Evolutionary conservation across 2,888 invertebrate genomes (phyloP).

Genomic region (Pseudolycoriella hygida): DNA sequence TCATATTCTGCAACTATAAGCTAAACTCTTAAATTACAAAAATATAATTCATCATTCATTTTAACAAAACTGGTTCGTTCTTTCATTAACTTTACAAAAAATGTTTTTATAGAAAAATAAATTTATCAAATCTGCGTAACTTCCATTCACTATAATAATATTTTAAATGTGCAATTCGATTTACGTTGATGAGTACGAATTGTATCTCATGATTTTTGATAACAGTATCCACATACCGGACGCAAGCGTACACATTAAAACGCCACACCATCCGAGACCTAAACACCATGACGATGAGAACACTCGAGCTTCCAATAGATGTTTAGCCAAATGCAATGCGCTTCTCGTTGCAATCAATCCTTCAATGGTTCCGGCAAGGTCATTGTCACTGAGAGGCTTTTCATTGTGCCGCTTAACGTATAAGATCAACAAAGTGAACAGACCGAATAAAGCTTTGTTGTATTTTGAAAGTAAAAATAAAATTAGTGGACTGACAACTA

Average conservation of each 20-base stretch:
- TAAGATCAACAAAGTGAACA: conserved; percentile 82
- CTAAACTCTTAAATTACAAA: no score
- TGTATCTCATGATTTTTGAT: conserved; percentile 81
- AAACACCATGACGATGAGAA: conserved; percentile 70
- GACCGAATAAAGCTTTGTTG: conserved; percentile 69
- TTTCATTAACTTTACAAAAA: no score
- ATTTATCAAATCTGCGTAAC: no score
- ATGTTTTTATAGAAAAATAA: no score
- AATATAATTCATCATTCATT: no score
- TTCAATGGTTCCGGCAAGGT: conserved; percentile 49
- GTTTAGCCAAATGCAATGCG: conserved; percentile 34
- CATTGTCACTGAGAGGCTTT: conserved; percentile 39
- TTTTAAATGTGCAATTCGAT: conserved; percentile 29
- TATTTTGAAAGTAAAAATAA: background rate
- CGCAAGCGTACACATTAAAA: conserved; percentile 63
- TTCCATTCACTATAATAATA: no score
- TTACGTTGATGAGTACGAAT: conserved; percentile 58
- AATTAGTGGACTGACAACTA: background rate
- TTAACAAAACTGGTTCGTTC: no score
- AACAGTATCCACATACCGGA: conserved; percentile 74
- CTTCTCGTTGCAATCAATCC: conserved; percentile 42
- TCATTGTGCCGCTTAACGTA: conserved; percentile 73
- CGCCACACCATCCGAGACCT: conserved; percentile 74
- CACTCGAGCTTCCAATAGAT: conserved; percentile 47
- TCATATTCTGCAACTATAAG: no score